Evolutionary conservation across 2,797 vertebrate species (phyloP), one percentile per base, ranked within the genome.

Genomic region (Notolepis coatsorum): DNA sequence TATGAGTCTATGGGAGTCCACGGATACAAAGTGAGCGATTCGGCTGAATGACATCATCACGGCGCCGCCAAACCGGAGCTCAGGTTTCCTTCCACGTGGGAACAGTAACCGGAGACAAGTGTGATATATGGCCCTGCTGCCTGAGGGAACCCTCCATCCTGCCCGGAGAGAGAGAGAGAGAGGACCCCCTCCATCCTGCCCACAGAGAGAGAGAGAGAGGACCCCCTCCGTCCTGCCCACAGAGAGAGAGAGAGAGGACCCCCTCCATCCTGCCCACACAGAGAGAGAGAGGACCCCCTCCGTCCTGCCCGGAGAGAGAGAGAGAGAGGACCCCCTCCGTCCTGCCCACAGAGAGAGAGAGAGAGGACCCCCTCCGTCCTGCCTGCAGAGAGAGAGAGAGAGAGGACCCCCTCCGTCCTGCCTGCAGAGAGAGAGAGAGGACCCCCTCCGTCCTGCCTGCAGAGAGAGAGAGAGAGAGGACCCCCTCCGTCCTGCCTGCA

Each of bases 371-470:
- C 13, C 15, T 5, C 6, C 1, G 2, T 59, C 52, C 53, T 13
- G 43, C 57, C 55, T 43, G 67, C 35, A 41, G 65, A 69, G n/a
- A 70, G 55, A n/a, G n/a, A n/a, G n/a, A n/a, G n/a, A n/a, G n/a
- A n/a, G 15, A 10, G 2, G 35, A n/a, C 12, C 15, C 13, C 13
- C 15, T 5, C 6, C 1, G 2, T 59, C 52, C 53, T 13, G 43
- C 57, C 55, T 43, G 67, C 35, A 41, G 65, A 69, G n/a, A 70
- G 55, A n/a, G n/a, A n/a, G n/a, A n/a, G 15, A 10, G 2, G 35
- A n/a, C 12, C 15, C 13, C 13, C 15, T 5, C 6, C 1, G 2
- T 59, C 52, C 53, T 13, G 43, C 57, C 55, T 43, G 67, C 35
- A 41, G 65, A 69, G n/a, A 70, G 55, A n/a, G n/a, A n/a, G n/a